phyloP scores from a whole-genome alignment of 2,797 vertebrate species.

The Sebastes aleutianus region DNA sequence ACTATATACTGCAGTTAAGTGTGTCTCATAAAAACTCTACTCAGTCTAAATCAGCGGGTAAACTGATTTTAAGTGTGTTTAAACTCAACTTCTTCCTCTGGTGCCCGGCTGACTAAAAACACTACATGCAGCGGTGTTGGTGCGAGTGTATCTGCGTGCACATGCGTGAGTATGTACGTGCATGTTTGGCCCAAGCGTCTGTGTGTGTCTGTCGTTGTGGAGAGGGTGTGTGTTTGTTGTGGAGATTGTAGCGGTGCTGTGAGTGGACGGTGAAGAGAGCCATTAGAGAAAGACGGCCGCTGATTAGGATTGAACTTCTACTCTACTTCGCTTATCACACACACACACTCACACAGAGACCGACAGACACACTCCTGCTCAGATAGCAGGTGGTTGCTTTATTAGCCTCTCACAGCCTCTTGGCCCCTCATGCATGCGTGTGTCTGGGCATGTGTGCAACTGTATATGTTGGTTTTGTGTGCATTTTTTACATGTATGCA shows the following conservation, averaged over 20 bases:
- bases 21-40: conserved; percentile 10
- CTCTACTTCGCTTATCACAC: conserved; percentile 65
- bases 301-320: conserved; percentile 62
- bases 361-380: conserved; percentile 11
- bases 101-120: neutral
- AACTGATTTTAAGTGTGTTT: conserved; percentile 4
- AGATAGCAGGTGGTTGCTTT: conserved; percentile 37
- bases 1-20: neutral
- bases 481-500: neutral
- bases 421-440: neutral
- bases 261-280: conserved; percentile 55
- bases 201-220: neutral
- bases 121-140: neutral
- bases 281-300: conserved; percentile 37
- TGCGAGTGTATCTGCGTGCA: neutral
- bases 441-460: neutral
- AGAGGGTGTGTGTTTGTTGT: conserved; percentile 61
- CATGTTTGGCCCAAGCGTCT: neutral
- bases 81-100: neutral
- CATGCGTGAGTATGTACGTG: neutral
- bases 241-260: conserved; percentile 48
- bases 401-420: conserved; percentile 29
- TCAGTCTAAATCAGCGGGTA: neutral
- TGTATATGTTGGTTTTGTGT: neutral
- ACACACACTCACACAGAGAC: neutral